phyloP scores from a whole-genome alignment of 2,113 vertebrate species.

The Carettochelys insculpta region DNA sequence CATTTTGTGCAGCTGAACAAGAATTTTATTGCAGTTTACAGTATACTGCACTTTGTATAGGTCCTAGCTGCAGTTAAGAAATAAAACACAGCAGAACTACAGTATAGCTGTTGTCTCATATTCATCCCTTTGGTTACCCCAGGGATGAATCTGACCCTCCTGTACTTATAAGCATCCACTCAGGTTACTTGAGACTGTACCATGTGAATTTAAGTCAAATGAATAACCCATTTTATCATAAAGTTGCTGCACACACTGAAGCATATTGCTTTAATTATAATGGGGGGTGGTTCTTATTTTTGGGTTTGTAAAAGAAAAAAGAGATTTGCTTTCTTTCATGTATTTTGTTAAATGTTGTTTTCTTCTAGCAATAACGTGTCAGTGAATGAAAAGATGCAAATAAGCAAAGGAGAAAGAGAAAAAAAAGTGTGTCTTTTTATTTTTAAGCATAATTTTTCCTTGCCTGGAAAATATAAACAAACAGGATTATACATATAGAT shows the following conservation, averaged over 20 bases:
- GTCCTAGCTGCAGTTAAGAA: constrained; percentile 17
- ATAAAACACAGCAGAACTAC: background rate
- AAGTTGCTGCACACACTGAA: background rate
- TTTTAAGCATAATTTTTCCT: constrained; percentile 4
- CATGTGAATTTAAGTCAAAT: constrained; percentile 21
- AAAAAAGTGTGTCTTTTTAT: background rate
- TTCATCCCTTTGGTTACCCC: constrained; percentile 15
- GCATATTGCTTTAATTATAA: constrained; percentile 43
- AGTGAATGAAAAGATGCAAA: constrained; percentile 28
- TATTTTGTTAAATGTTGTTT: constrained; percentile 56
- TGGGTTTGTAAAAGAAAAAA: constrained; percentile 23
- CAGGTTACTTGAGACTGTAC: constrained; percentile 40
- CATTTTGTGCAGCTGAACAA: constrained; percentile 5
- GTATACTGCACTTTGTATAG: constrained; percentile 10
- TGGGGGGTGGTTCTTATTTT: constrained; percentile 46
- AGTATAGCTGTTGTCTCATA: background rate
- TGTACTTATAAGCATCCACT: constrained; percentile 38
- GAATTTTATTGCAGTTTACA: background rate
- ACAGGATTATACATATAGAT: background rate
- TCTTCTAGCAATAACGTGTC: constrained; percentile 35
- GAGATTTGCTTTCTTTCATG: constrained; percentile 9
- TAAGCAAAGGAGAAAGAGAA: background rate
- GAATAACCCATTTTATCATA: background rate
- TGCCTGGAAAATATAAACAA: background rate
- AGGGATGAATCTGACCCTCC: background rate